These are phyloP conservation scores for Thymallus thymallus DNA, from an alignment of 2,113 vertebrate genomes.

Conservation along the genomic window DNA sequence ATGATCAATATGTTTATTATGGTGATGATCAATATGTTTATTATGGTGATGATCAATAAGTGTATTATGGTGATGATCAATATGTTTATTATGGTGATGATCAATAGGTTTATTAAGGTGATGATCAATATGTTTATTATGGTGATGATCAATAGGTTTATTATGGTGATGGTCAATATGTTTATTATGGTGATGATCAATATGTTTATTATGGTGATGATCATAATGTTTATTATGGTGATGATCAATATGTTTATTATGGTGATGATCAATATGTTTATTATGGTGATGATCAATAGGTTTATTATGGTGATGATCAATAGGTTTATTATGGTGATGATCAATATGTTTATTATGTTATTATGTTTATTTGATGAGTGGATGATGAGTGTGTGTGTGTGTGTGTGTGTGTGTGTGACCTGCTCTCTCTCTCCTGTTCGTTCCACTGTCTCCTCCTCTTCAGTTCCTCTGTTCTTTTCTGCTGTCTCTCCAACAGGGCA, in stretches of 20 bases:
- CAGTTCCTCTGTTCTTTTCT: conserved; percentile 80
- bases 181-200: background rate
- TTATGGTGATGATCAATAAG: background rate
- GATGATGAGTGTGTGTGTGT: conserved; percentile 8
- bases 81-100: background rate
- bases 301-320: background rate
- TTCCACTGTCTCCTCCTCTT: conserved; percentile 74
- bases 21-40: too few relatives aligned
- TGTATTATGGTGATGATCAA: too few relatives aligned
- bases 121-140: background rate
- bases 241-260: too few relatives aligned
- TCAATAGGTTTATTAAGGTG: too few relatives aligned
- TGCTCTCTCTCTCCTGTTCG: conserved; percentile 79
- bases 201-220: too few relatives aligned
- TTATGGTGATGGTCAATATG: too few relatives aligned
- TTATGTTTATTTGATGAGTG: background rate
- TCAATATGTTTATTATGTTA: background rate
- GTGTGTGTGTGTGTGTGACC: conserved; percentile 50
- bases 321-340: background rate
- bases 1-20: too few relatives aligned
- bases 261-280: background rate
- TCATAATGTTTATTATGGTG: too few relatives aligned
- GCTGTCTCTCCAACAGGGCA: conserved; percentile 81
- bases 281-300: too few relatives aligned
- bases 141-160: too few relatives aligned